phyloP scores from a whole-genome alignment of 2,797 vertebrate species.

The Pyrocephalus nanus region DNA sequence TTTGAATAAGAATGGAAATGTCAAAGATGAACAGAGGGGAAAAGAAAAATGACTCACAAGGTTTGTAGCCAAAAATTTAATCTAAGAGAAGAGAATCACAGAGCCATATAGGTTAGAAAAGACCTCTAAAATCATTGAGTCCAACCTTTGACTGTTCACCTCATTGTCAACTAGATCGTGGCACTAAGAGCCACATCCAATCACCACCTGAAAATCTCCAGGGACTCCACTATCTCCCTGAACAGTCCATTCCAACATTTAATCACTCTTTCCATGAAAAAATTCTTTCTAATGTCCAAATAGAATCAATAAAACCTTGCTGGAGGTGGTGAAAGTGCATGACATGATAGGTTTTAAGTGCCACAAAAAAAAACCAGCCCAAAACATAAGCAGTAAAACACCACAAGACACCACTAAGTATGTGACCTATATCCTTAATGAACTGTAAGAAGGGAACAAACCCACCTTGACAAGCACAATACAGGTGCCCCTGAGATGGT shows the following conservation, averaged over 20 bases:
- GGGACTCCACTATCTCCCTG: background rate
- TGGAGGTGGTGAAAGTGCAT: accelerated
- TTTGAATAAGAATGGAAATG: background rate
- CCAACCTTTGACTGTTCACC: background rate
- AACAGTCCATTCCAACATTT: background rate
- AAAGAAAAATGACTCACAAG: background rate
- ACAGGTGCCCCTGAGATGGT: background rate
- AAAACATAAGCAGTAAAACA: background rate
- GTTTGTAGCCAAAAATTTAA: background rate
- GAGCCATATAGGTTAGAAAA: background rate
- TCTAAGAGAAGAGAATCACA: background rate
- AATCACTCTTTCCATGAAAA: background rate
- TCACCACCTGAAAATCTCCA: background rate
- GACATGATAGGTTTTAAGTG: background rate
- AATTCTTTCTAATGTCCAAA: background rate
- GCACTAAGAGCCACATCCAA: accelerated
- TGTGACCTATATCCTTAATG: background rate
- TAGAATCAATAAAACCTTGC: background rate
- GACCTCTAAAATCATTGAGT: background rate
- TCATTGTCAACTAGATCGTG: background rate
- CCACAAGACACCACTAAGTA: background rate
- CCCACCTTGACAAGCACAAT: background rate
- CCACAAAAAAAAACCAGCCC: background rate
- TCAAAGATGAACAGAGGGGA: background rate
- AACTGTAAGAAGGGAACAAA: background rate